Conservation (phyloP, 2,113 vertebrate genomes). For the Rissa tridactyla region DNA sequence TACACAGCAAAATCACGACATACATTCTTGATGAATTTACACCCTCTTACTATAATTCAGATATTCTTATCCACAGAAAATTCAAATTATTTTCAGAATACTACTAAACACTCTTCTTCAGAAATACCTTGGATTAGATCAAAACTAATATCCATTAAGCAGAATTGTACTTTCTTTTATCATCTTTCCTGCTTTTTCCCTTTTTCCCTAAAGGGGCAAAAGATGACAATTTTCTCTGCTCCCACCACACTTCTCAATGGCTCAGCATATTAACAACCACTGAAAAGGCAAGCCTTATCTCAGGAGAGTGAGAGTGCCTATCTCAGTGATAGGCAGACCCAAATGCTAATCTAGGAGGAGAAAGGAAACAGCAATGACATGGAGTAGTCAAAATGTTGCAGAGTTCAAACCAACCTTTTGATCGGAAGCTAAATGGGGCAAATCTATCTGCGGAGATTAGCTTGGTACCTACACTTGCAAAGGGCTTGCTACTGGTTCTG, state of each 20-base stretch:
- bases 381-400: background rate
- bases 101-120: background rate
- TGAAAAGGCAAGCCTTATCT: background rate
- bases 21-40: background rate
- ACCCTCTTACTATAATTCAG: background rate
- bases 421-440: background rate
- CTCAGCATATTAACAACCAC: background rate
- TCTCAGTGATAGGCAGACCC: background rate
- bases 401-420: background rate
- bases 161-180: background rate
- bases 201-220: background rate
- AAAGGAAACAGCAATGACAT: background rate
- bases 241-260: background rate
- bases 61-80: background rate
- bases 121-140: background rate
- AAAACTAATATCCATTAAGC: background rate
- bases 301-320: too few species aligned
- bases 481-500: background rate
- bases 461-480: background rate
- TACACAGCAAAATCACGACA: background rate
- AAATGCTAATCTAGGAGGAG: background rate
- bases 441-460: background rate
- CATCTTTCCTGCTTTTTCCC: background rate
- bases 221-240: background rate
- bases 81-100: background rate